Conservation (phyloP, 1,140 invertebrate genomes). For the Caenorhabditis remanei region DNA sequence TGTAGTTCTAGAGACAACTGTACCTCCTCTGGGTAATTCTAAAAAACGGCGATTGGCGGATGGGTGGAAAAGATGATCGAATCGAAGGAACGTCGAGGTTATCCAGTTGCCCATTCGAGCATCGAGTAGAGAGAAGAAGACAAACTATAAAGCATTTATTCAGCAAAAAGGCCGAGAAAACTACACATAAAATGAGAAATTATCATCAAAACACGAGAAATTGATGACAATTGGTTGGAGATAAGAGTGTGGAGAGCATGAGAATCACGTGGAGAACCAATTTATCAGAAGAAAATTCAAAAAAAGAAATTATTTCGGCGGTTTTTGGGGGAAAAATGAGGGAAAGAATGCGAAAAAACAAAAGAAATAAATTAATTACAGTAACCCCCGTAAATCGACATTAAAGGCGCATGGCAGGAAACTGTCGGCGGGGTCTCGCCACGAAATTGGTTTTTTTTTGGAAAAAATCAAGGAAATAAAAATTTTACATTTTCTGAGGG, state of each 20-base stretch:
- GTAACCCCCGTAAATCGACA: no score
- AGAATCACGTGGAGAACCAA: neutral
- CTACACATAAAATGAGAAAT: neutral
- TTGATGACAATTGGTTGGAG: constrained; percentile 1
- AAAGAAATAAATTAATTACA: no score
- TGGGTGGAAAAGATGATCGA: constrained; percentile 10
- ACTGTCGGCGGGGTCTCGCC: no score
- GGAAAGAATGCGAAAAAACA: neutral
- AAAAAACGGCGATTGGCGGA: constrained; percentile 2
- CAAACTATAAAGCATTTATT: neutral
- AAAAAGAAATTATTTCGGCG: neutral
- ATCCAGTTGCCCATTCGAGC: constrained; percentile 53
- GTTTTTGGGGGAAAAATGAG: neutral
- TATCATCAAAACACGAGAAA: constrained; percentile 17
- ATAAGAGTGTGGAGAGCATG: neutral
- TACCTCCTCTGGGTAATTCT: neutral
- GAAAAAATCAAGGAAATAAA: no score
- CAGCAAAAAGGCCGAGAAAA: constrained; percentile 2
- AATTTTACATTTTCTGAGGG: no score
- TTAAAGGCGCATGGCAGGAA: no score
- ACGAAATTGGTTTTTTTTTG: no score
- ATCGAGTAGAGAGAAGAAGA: neutral
- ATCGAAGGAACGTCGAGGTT: constrained; percentile 18
- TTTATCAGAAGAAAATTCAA: neutral
- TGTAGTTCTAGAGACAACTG: neutral